Evolutionary conservation across 2,113 vertebrate species (phyloP).

Genomic region (Pagrus major): DNA sequence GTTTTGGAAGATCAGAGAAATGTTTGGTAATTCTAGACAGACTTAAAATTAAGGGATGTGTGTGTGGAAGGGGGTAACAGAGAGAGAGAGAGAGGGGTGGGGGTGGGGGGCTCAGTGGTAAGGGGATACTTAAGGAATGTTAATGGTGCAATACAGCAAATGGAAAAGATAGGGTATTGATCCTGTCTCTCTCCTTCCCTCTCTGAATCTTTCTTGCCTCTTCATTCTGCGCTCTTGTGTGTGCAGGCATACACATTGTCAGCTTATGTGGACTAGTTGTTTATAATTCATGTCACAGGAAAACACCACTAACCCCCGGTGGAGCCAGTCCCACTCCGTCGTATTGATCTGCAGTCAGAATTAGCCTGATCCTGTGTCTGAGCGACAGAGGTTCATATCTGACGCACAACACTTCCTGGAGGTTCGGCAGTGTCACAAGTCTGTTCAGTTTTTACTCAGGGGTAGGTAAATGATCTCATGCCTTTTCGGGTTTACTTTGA

Average conservation of each 20-base stretch:
- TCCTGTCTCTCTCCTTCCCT: constrained; percentile 43
- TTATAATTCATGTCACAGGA: constrained; percentile 72
- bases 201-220: constrained; percentile 11
- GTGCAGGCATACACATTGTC: constrained; percentile 26
- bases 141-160: constrained; percentile 70
- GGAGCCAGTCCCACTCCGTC: constrained; percentile 35
- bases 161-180: constrained; percentile 59
- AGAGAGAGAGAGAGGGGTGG: background rate
- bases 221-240: background rate
- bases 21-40: constrained; percentile 9
- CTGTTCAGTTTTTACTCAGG: background rate
- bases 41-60: background rate
- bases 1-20: constrained; percentile 22
- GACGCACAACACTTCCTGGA: constrained; percentile 27
- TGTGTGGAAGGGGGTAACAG: constrained; percentile 1
- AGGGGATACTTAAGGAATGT: constrained; percentile 68
- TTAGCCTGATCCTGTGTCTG: constrained; percentile 17
- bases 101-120: constrained; percentile 43
- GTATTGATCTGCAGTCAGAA: constrained; percentile 59
- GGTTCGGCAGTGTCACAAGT: background rate
- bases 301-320: constrained; percentile 27
- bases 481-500: constrained; percentile 36
- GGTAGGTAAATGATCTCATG: constrained; percentile 9
- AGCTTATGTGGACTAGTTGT: constrained; percentile 28
- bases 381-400: constrained; percentile 24